Evolutionary conservation across 2,797 vertebrate genomes (phyloP), one percentile per base, ranked within the genome.

Genomic region (Sebastes itinus): DNA sequence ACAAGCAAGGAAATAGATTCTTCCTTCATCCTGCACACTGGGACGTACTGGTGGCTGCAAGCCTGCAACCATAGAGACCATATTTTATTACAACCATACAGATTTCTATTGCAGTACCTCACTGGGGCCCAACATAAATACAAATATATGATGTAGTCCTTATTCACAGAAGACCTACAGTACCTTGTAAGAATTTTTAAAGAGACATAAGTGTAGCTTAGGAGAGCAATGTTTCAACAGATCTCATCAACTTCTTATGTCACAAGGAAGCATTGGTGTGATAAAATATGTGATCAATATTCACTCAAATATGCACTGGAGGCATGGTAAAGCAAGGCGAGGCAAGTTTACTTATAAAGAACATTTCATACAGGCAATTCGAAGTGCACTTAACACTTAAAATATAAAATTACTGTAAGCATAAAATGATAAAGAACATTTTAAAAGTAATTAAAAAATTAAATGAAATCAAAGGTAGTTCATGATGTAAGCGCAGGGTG

Each of bases 1-100:
- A 75, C 76, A 16, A 27, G 79, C 70, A 27, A 84, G 72, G 77
- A 79, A 86, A 90, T 82, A 78, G 81, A 88, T 87, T 84, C 67
- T 56, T n/a, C 28, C 33, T 64, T 8, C 18, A 33, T 81, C 72
- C 80, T 70, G 67, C 75, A 83, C 69, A 67, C 42, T 25, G 64
- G 72, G 75, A 79, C 25, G 62, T 58, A 32, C 66, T 27, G 38
- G 30, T 52, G 74, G 68, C 49, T 22, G 52, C 69, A 35, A 76
- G 72, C 70, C 71, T 68, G 65, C 8, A 6, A 84, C 80, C 81
- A 74, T 4, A 33, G 52, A 75, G 68, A 75, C 72, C 46, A 58
- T 75, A 76, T 77, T 86, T 81, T 72, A 89, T 81, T 75, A 78
- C 80, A 70, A 18, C 30, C 49, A 38, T 32, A 77, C 56, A 54